A percentile compares a stretch with the other conserved stretches of the same genome.
Evolutionary conservation across 2,797 vertebrate genomes (phyloP).

Genomic region (Arremon aurantiirostris): DNA sequence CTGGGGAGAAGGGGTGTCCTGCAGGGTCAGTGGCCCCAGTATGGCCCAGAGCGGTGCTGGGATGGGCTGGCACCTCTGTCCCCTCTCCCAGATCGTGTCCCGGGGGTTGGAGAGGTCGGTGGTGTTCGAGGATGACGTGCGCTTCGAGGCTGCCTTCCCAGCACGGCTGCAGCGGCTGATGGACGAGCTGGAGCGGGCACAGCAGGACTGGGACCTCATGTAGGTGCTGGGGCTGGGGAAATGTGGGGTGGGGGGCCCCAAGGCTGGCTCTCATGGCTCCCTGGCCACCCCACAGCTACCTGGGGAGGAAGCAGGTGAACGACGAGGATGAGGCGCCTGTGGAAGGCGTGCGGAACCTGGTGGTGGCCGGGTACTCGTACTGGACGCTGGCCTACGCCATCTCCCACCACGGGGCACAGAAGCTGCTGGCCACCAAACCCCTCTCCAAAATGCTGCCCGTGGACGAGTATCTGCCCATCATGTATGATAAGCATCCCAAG

Average conservation of each 20-base stretch:
- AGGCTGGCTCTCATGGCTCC: not conserved
- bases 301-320: constrained; percentile 94
- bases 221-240: constrained; percentile 55
- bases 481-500: constrained; percentile 97
- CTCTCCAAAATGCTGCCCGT: constrained; percentile 94
- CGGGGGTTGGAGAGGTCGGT: constrained; percentile 81
- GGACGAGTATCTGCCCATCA: constrained; percentile 96
- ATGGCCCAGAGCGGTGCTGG: rapidly evolving
- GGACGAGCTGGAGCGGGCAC: constrained; percentile 81
- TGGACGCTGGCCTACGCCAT: constrained; percentile 94
- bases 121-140: constrained; percentile 91
- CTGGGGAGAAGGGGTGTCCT: not conserved
- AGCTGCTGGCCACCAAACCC: constrained; percentile 88
- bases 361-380: constrained; percentile 88
- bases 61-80: not conserved
- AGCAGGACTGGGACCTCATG: constrained; percentile 93
- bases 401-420: constrained; percentile 87
- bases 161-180: constrained; percentile 80
- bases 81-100: constrained; percentile 79
- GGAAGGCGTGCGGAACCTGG: constrained; percentile 83
- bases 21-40: not conserved
- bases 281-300: constrained; percentile 78
- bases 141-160: constrained; percentile 91
- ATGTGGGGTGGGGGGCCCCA: rapidly evolving
- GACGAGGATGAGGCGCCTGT: constrained; percentile 80